phyloP scores from a whole-genome alignment of 2,888 invertebrate genomes.

The Diarsia mendica region DNA sequence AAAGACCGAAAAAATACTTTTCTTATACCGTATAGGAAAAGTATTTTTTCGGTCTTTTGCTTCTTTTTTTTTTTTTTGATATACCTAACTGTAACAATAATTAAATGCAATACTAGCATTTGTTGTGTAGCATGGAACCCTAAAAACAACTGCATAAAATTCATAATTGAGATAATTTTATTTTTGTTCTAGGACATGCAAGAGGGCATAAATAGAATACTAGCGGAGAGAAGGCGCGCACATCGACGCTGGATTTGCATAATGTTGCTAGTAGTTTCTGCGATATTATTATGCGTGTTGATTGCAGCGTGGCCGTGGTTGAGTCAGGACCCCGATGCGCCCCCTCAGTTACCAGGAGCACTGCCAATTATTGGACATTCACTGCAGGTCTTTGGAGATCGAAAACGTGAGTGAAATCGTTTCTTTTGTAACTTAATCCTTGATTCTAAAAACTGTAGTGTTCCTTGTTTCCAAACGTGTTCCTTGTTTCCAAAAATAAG shows the following conservation, averaged over 20 bases:
- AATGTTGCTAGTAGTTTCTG: conserved; percentile 4
- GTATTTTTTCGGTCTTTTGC: too few species aligned
- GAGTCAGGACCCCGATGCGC: background rate
- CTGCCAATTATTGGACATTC: conserved; percentile 39
- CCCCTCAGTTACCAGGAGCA: conserved; percentile 25
- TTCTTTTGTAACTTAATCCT: background rate
- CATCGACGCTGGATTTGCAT: background rate
- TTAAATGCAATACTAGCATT: too few species aligned
- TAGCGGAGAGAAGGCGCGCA: background rate
- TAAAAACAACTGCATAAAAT: background rate
- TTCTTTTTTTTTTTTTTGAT: too few species aligned
- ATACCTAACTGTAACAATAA: too few species aligned
- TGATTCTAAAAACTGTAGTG: background rate
- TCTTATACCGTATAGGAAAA: too few species aligned
- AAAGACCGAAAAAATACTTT: too few species aligned
- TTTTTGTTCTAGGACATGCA: background rate
- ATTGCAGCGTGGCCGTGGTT: conserved; percentile 8
- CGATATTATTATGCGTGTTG: conserved; percentile 6
- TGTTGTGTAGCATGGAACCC: background rate
- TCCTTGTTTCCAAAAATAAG: too few species aligned
- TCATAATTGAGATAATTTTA: background rate
- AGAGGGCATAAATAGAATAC: background rate
- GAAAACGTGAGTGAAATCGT: conserved; percentile 21
- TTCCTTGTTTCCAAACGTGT: background rate
- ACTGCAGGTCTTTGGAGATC: conserved; percentile 17